Evolutionary conservation across 2,888 invertebrate genomes (phyloP).

Genomic region (Silvanus unidentatus): DNA sequence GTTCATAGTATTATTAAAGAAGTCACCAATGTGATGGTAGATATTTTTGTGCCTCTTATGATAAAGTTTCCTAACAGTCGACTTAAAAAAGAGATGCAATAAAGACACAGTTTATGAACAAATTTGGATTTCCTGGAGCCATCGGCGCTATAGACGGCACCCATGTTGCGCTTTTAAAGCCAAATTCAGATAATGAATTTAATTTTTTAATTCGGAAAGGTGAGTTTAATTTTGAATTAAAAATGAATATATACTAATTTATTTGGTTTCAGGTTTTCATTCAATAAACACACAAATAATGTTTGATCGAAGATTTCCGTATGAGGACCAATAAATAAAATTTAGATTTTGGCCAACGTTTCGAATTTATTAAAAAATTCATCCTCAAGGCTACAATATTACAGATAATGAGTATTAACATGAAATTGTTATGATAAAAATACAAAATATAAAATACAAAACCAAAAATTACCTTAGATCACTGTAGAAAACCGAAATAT

Average conservation of each 20-base stretch:
- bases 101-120: neutral
- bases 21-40: neutral
- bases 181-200: constrained; percentile 3
- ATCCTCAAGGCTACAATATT: too few relatives aligned
- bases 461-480: too few relatives aligned
- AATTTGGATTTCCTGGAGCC: constrained; percentile 8
- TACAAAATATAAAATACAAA: too few relatives aligned
- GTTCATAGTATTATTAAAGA: neutral
- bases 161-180: constrained; percentile 8
- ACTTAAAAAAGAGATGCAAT: neutral
- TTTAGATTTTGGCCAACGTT: too few relatives aligned
- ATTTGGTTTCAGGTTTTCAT: constrained; percentile 6
- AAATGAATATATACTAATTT: neutral
- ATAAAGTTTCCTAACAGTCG: neutral
- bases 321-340: too few relatives aligned
- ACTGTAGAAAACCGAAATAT: too few relatives aligned
- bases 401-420: too few relatives aligned
- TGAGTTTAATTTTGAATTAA: neutral
- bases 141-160: constrained; percentile 12
- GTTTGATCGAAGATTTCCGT: too few relatives aligned
- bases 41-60: neutral
- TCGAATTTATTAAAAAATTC: too few relatives aligned
- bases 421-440: too few relatives aligned
- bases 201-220: constrained; percentile 10
- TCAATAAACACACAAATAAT: too few relatives aligned